Percentiles rank a stretch among this genome's conserved stretches.
Conservation (phyloP, 2,888 invertebrate genomes). For the Agriopis marginaria region DNA sequence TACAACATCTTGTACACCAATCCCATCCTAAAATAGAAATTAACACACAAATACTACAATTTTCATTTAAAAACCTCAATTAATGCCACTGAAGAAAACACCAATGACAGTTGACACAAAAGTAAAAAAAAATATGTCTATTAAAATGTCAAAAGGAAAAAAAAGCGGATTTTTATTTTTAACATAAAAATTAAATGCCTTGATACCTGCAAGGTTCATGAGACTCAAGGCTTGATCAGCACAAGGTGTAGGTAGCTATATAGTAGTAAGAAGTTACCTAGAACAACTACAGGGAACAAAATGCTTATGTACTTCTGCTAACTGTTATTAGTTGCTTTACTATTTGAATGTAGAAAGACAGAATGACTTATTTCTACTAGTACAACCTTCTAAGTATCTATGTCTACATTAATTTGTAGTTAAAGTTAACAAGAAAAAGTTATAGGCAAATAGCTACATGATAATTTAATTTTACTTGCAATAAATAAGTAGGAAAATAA, state of each 20-base stretch:
- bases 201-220: background rate
- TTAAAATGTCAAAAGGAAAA: slow-evolving; percentile 38
- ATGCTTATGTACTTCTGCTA: background rate
- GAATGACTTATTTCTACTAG: background rate
- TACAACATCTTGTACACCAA: slow-evolving; percentile 39
- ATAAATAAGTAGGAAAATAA: too few species aligned
- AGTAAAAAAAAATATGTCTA: slow-evolving; percentile 52
- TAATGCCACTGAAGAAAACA: slow-evolving; percentile 34
- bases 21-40: slow-evolving; percentile 39
- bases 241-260: background rate
- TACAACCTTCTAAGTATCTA: too few species aligned
- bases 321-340: background rate
- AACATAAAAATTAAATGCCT: background rate
- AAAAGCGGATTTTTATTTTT: slow-evolving; percentile 11
- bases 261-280: too few species aligned
- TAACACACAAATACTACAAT: slow-evolving; percentile 27
- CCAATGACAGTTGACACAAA: slow-evolving; percentile 65
- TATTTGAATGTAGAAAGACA: background rate
- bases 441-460: too few species aligned
- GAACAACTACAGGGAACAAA: background rate
- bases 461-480: too few species aligned
- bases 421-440: too few species aligned
- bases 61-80: slow-evolving; percentile 28
- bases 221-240: background rate
- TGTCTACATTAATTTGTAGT: too few species aligned